Evolutionary conservation across 2,888 invertebrate species (phyloP), one percentile per base, ranked within the genome.

Genomic region (Blera fallax): DNA sequence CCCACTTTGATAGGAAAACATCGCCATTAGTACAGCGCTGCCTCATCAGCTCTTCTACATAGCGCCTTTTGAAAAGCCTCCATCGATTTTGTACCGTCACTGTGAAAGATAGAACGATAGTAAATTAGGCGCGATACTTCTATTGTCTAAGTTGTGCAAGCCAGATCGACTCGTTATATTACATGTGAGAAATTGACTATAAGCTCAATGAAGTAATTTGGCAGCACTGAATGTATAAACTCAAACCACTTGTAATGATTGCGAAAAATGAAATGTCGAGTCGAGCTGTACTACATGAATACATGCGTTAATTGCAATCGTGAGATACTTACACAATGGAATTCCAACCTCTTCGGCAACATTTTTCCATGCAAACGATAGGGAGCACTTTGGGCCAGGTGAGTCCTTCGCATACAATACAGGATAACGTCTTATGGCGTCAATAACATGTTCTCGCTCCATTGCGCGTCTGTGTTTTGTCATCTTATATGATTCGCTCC

Each of bases 21-120:
- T 40, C 40, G 14, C 40, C 43, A 0, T 40, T n/a, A 0, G 40
- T 6, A 58, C 43, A 60, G 10, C 29, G 62, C 18, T 74, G 16
- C 7, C 11, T 40, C 3, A 74, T 32, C 11, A 84, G 29, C 43
- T 84, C 83, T 0, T 79, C 65, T 2, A 84, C 45, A 18, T 64
- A 84, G 0, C 73, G 52, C 0, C 2, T 6, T 45, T 14, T 79
- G 1, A 45, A 29, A 0, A 21, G 1, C 1, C n/a, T 34, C 83
- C 83, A 83, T 3, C 83, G 78, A n/a, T 27, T 67, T 32, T 62
- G 64, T 40, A 67, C 8, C 1, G 24, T 32, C 10, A 11, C 67
- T 67, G 45, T 4, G 40, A 16, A 7, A 48, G 10, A 24, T 16
- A 45, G 11, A 48, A 14, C 7, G 32, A n/a, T n/a, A 37, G 0